Evolutionary conservation across 1,140 invertebrate species (phyloP), one percentile per base, ranked within the genome.

Genomic region (Uloborus diversus): DNA sequence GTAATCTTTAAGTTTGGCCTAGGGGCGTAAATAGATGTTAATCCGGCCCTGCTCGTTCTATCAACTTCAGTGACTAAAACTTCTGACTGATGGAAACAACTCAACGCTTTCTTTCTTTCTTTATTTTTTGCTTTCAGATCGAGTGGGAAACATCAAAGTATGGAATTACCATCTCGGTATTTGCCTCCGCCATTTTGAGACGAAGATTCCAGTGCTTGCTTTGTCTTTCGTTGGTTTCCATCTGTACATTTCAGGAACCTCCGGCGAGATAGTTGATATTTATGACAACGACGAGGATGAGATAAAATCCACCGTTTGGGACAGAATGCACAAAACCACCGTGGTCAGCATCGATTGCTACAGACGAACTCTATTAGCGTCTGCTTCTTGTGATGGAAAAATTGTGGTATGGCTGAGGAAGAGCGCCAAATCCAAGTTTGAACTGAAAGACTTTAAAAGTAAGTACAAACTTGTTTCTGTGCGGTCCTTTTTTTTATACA

Each of bases 81-180:
- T 47, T 9, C 9, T n/a, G n/a, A n/a, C n/a, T n/a, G n/a, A n/a
- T n/a, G n/a, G n/a, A n/a, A n/a, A 47, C 37, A 17, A 17, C 37
- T 17, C 37, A 9, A 9, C 17, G 17, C 17, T 9, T 9, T 9
- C 9, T 9, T 47, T 9, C 17, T 17, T 4, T 33, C 0, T 42
- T 3, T 0, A 4, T 49, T 13, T 49, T 47, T 14, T 13, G 14
- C 5, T 71, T 35, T 17, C 25, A 76, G 73, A 27, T 32, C 14
- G 89, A 56, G 89, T 92, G 85, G 92, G 92, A 33, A 88, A 89
- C 2, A 85, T 93, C 1, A 88, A 92, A 88, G 90, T 93, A 7
- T 94, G 93, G 93, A 93, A 93, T 84, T 94, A 93, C 82, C 93
- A 93, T 84, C 91, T 91, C 28, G 92, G 92, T 0, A 88, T 88